These are phyloP conservation scores for Crax fasciolata DNA, from an alignment of 2,797 vertebrate species.

Conservation along the genomic window DNA sequence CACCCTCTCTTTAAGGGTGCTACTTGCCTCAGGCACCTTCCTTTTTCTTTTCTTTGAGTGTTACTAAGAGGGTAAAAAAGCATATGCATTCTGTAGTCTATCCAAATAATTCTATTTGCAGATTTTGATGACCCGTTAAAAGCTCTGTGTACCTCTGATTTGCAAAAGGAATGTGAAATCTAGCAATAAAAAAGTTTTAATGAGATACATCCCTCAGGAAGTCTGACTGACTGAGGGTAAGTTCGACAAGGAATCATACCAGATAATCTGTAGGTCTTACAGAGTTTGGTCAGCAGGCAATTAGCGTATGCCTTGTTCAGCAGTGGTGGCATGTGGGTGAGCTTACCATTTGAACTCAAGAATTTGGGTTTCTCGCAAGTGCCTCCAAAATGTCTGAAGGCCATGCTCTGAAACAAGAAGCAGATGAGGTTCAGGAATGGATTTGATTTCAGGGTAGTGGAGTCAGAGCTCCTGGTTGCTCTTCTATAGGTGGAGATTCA, in stretches of 20 bases:
- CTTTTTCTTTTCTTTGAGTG: background rate
- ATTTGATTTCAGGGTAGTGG: background rate
- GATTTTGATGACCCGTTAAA: background rate
- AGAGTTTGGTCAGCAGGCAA: background rate
- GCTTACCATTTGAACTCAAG: background rate
- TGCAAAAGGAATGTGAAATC: background rate
- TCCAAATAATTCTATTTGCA: background rate
- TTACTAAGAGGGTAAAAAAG: background rate
- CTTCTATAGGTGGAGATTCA: background rate
- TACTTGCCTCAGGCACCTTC: background rate
- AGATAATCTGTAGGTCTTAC: background rate
- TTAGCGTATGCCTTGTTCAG: background rate
- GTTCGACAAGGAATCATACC: background rate
- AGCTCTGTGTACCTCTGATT: background rate
- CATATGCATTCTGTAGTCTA: background rate
- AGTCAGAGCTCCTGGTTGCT: background rate
- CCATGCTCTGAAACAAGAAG: background rate
- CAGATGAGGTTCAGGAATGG: background rate
- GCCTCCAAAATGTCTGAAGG: background rate
- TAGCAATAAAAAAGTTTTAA: background rate
- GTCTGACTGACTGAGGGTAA: background rate
- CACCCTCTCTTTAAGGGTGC: background rate
- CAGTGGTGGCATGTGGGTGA: background rate
- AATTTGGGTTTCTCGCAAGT: rapidly evolving
- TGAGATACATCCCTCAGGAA: background rate